Evolutionary conservation across 2,888 invertebrate species (phyloP).

Genomic region (Bombyx huttoni): DNA sequence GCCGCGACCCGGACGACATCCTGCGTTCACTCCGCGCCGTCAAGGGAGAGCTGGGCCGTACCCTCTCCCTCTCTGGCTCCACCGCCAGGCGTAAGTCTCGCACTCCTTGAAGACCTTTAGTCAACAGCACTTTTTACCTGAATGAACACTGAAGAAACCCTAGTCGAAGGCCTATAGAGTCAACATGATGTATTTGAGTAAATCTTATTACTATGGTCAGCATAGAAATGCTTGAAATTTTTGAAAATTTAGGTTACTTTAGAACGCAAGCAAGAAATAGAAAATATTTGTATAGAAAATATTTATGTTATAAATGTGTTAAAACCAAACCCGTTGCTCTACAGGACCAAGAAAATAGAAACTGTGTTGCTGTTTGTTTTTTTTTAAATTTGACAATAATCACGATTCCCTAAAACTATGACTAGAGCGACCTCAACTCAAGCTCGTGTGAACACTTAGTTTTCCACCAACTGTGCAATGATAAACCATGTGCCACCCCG

Average conservation of each 20-base stretch:
- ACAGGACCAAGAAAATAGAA: not conserved
- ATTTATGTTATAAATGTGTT: not conserved
- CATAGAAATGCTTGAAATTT: no score
- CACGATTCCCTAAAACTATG: conserved; percentile 1
- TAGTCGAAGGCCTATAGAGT: not conserved
- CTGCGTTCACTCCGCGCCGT: conserved; percentile 85
- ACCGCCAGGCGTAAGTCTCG: conserved; percentile 80
- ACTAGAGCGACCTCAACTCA: not conserved
- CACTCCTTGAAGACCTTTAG: not conserved
- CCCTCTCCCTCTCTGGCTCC: conserved; percentile 83
- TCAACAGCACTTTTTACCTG: not conserved
- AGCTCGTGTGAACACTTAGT: not conserved
- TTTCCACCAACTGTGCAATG: conserved; percentile 1
- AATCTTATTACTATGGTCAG: not conserved
- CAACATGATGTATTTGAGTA: not conserved
- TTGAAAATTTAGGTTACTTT: no score
- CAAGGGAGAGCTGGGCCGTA: conserved; percentile 85
- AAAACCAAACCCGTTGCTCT: not conserved
- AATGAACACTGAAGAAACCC: not conserved
- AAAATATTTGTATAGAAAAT: not conserved
- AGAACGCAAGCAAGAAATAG: no score
- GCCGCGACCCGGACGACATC: conserved; percentile 89
- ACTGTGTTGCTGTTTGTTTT: not conserved
- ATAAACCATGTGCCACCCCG: conserved; percentile 12
- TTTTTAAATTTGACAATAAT: not conserved